Conservation (phyloP, 2,113 vertebrate species). For the Anguilla rostrata region DNA sequence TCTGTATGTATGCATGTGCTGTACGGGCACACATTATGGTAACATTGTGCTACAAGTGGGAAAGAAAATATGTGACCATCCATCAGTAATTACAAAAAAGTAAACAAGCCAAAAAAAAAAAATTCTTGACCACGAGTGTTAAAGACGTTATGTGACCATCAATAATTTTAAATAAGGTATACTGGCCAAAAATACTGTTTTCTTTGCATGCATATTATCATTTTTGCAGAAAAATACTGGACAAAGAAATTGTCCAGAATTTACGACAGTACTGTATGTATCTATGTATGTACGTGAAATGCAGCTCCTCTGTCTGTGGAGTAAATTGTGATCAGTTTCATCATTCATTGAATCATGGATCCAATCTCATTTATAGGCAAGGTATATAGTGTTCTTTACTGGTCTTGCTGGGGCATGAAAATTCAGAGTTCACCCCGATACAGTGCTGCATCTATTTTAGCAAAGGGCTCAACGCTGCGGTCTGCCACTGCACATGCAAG, state of each 20-base stretch:
- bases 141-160: too few species aligned
- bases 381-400: slow-evolving; percentile 3
- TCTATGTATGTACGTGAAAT: slow-evolving; percentile 12
- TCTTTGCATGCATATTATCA: too few species aligned
- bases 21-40: background rate
- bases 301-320: slow-evolving; percentile 29
- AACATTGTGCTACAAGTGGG: too few species aligned
- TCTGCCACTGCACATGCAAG: background rate
- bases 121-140: too few species aligned
- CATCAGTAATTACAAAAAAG: too few species aligned
- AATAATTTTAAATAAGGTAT: too few species aligned
- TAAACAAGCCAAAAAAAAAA: too few species aligned
- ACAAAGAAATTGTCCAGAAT: too few species aligned
- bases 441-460: slow-evolving; percentile 30
- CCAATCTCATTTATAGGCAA: slow-evolving; percentile 34
- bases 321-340: slow-evolving; percentile 39
- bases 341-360: slow-evolving; percentile 4
- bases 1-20: slow-evolving; percentile 24
- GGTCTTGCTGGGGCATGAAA: slow-evolving; percentile 16
- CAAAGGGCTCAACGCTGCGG: background rate
- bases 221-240: too few species aligned
- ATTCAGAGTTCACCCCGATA: slow-evolving; percentile 29
- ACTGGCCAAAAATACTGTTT: too few species aligned
- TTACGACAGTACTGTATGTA: background rate
- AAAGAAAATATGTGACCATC: too few species aligned